Conservation (phyloP, 1,140 invertebrate genomes). For the Caenorhabditis tropicalis region DNA sequence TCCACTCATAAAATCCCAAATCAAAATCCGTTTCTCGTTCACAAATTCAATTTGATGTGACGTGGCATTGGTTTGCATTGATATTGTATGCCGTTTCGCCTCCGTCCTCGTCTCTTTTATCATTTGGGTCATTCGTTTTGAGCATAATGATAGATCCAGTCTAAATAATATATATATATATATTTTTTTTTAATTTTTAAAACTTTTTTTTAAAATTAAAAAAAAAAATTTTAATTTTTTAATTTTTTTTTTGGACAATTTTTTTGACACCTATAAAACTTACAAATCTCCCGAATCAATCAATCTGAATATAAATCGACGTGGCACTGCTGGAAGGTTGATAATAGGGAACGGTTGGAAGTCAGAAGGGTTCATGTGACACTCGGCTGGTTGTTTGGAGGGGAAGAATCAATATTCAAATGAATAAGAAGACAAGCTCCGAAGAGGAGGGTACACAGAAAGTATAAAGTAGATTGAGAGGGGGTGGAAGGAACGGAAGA, state of each 20-base stretch:
- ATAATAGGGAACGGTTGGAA: background rate
- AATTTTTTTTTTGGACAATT: too few relatives aligned
- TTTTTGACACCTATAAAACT: too few relatives aligned
- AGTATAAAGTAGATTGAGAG: too few relatives aligned
- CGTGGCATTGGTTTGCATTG: background rate
- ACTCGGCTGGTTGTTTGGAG: too few relatives aligned
- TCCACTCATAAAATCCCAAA: too few relatives aligned
- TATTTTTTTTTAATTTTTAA: too few relatives aligned
- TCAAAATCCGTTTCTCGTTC: too few relatives aligned
- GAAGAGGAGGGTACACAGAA: too few relatives aligned
- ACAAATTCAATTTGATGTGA: background rate
- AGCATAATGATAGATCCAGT: background rate
- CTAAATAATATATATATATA: too few relatives aligned
- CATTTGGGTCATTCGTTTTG: background rate
- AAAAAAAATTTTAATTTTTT: background rate
- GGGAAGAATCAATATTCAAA: too few relatives aligned
- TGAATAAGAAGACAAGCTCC: too few relatives aligned
- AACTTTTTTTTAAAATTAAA: background rate
- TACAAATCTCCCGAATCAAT: too few relatives aligned
- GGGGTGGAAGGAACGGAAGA: background rate
- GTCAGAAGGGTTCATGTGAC: background rate
- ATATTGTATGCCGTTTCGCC: background rate
- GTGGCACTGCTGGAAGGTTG: background rate
- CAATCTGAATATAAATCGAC: background rate
- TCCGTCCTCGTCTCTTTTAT: background rate